Base-by-base conservation (phyloP, 2,888 invertebrate genomes). In the Scaptomyza reducta region DNA sequence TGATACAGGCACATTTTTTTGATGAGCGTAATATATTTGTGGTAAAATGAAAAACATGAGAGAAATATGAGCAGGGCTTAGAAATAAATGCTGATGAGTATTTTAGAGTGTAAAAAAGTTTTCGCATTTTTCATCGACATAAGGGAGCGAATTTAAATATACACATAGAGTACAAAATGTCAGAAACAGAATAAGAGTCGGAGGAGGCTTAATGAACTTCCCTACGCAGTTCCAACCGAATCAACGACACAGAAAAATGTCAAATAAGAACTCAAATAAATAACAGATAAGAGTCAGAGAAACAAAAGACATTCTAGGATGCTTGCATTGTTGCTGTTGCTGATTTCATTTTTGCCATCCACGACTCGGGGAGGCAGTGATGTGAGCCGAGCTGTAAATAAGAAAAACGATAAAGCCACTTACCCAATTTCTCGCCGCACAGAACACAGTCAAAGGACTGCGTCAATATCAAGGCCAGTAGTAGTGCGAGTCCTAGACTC, bases 341-440 rank as follows among this genome's bases (percentile, higher is more conserved):
- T 59, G 65, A 53, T 58, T 58, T 55, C 44, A 60, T 64, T 74
- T 46, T 47, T 29, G 58, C 33, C 60, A 57, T 54, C 59, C 58
- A 57, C 75, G 55, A 57, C 60, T 44, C 58, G 40, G 16, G 60
- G 25, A 61, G 61, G 63, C 77, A 70, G 49, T 63, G 73, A 79
- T 73, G 82, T 73, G 75, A 81, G 78, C 54, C 59, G 70, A 79
- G 77, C 70, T 72, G 65, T 81, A 74, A 80, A 81, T 80, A 80
- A 77, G 65, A 49, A 69, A 66, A 64, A 64, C 65, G 69, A 79
- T 75, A 79, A 74, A 79, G 79, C 70, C 59, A 89, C 89, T 89
- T 83, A 89, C 89, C 89, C 77, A 89, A 81, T 87, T 89, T 89
- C 67, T 89, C 89, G 77, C 89, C 89, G 71, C 89, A 86, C 45